Conservation (phyloP, 2,797 vertebrate genomes). For the Pelobates cultripes region DNA sequence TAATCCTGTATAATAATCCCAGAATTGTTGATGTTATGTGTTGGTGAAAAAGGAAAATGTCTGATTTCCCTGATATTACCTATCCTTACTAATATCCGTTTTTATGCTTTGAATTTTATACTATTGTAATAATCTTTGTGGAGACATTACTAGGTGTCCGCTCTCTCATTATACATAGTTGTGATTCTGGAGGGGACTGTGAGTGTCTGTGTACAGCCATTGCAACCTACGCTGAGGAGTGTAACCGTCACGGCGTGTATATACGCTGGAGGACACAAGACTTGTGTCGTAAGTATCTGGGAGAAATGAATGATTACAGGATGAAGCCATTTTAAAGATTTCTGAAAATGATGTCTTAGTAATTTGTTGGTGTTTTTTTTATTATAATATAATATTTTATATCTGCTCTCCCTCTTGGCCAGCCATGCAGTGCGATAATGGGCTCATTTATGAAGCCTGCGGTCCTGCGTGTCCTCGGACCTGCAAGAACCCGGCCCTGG, state of each 20-base stretch:
- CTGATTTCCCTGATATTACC: no score
- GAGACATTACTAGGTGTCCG: accelerated
- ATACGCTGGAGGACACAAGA: conserved; percentile 89
- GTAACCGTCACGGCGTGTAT: conserved; percentile 75
- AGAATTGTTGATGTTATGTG: no score
- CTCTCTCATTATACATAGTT: conserved; percentile 66
- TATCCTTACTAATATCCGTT: no score
- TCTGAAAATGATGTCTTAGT: no score
- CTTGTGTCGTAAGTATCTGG: conserved; percentile 82
- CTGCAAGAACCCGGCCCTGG: conserved; percentile 69
- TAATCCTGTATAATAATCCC: no score
- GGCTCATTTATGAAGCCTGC: conserved; percentile 83
- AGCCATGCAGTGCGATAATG: conserved; percentile 90
- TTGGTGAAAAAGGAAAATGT: no score
- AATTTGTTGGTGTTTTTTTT: no score
- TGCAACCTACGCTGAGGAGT: conserved; percentile 84
- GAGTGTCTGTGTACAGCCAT: conserved; percentile 91
- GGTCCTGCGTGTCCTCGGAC: conserved; percentile 78
- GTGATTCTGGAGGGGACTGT: conserved; percentile 90
- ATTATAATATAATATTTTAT: no score
- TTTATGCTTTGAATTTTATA: background rate
- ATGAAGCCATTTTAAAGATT: no score
- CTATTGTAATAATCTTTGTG: background rate
- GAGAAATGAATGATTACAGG: no score
- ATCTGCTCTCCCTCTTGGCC: no score